Evolutionary conservation across 1,140 invertebrate genomes (phyloP), one percentile per base, ranked within the genome.

Genomic region (Battus philenor): DNA sequence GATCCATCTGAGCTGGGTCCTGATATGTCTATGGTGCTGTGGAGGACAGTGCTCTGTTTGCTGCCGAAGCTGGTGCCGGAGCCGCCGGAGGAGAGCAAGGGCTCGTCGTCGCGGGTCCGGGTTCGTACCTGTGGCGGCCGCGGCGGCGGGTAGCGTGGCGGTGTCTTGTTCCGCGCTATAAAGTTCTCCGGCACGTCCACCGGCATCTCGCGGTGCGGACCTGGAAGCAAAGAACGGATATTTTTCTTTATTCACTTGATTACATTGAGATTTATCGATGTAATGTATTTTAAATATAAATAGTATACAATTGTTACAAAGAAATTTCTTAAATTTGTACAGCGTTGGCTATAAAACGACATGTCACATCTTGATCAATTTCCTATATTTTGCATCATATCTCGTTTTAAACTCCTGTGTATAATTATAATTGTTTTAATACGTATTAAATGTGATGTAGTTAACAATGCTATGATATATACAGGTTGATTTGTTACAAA

Each of bases 171-270:
- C 78, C 92, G 90, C 56, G 90, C 94, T 58, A 98, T 92, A 87
- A 99, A 98, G 68, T 92, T 93, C 72, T 98, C 97, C 66, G 98
- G 98, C 52, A 98, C 97, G 87, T 99, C 98, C 71, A 99, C 97
- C 67, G 98, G 95, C 94, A 99, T 97, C 91, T 99, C 98, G 72
- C 94, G 91, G 88, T 95, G 94, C 68, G 94, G 93, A 84, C 93
- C 90, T 90, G 86, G 43, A 84, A 82, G 43, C 11, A 50, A 30
- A 47, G 15, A 57, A 30, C 18, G 29, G 7, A 12, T 15, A n/a
- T n/a, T n/a, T n/a, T 7, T 0, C 20, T 22, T 22, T 22, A 22
- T 4, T 22, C 3, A 4, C 3, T 22, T 22, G 7, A 22, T 22
- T 22, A 22, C 3, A 22, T 3, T 22, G 3, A n/a, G n/a, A n/a